Conservation (phyloP, 2,888 invertebrate genomes). For the Gymnocheta viridis region DNA sequence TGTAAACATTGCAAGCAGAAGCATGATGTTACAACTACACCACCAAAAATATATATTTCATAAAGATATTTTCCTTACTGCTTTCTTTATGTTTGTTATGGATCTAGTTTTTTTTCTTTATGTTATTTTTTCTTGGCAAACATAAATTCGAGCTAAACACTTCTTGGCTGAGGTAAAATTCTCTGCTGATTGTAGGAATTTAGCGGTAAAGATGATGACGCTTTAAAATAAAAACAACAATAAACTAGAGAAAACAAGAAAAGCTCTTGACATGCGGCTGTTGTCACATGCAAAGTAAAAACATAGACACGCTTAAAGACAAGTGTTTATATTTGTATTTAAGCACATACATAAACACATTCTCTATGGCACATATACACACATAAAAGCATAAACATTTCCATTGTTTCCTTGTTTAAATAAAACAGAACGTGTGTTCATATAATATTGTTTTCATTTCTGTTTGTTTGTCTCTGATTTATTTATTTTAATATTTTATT, state of each 20-base stretch:
- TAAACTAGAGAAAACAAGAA: conserved; percentile 10
- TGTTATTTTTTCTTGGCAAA: neutral
- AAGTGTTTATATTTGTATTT: conserved; percentile 67
- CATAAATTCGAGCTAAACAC: neutral
- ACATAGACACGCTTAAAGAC: conserved; percentile 60
- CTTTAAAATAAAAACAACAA: conserved; percentile 53
- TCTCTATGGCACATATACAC: neutral
- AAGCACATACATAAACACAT: conserved; percentile 4
- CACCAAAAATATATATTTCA: conserved; percentile 7
- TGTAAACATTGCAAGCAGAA: conserved; percentile 45
- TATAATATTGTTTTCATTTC: neutral
- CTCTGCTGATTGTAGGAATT: conserved; percentile 59
- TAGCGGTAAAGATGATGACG: conserved; percentile 66
- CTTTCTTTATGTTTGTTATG: conserved; percentile 26
- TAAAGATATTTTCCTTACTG: conserved; percentile 17
- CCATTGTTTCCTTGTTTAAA: conserved; percentile 13
- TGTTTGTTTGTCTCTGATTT: conserved; percentile 49
- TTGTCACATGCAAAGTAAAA: conserved; percentile 67
- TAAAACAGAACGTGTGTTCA: conserved; percentile 15
- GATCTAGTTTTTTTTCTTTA: conserved; percentile 3
- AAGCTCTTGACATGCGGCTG: conserved; percentile 69
- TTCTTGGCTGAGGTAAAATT: conserved; percentile 15
- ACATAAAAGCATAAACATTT: conserved; percentile 9
- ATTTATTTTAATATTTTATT: conserved; percentile 53
- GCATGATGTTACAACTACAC: conserved; percentile 4